Conservation (phyloP, 2,113 vertebrate species). For the Pica pica region DNA sequence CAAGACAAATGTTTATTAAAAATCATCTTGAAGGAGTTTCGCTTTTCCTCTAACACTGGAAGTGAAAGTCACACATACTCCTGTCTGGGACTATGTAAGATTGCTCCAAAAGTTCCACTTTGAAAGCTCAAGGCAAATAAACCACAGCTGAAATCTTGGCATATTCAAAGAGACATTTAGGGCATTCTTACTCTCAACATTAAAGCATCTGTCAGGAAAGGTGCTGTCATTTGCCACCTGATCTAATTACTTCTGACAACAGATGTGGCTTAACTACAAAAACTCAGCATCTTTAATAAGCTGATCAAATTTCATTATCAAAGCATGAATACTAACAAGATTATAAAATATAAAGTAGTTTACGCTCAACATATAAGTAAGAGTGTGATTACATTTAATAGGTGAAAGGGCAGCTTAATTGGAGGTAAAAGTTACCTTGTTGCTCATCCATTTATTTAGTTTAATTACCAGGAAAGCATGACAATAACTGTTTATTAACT, state of each 20-base stretch:
- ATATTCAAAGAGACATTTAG: constrained; percentile 15
- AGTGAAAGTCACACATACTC: not conserved
- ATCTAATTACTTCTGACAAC: constrained; percentile 58
- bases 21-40: not conserved
- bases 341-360: constrained; percentile 1
- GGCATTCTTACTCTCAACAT: not conserved
- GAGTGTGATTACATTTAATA: not conserved
- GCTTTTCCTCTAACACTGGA: not conserved
- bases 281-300: not conserved
- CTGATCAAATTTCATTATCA: constrained; percentile 50
- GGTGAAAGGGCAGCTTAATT: constrained; percentile 24
- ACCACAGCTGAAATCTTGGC: not conserved
- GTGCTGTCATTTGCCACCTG: constrained; percentile 28
- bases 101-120: not conserved
- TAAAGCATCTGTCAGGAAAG: constrained; percentile 39
- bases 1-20: constrained; percentile 24
- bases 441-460: not conserved
- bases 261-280: constrained; percentile 12
- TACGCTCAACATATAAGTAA: not conserved
- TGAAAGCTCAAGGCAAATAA: constrained; percentile 14
- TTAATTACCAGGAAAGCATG: not conserved
- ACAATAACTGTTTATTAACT: not conserved
- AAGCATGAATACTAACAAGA: constrained; percentile 36
- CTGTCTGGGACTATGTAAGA: not conserved
- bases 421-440: not conserved